These are phyloP conservation scores for Ailuropoda melanoleuca DNA, from an alignment of 2,113 vertebrate species.

Conservation along the genomic window DNA sequence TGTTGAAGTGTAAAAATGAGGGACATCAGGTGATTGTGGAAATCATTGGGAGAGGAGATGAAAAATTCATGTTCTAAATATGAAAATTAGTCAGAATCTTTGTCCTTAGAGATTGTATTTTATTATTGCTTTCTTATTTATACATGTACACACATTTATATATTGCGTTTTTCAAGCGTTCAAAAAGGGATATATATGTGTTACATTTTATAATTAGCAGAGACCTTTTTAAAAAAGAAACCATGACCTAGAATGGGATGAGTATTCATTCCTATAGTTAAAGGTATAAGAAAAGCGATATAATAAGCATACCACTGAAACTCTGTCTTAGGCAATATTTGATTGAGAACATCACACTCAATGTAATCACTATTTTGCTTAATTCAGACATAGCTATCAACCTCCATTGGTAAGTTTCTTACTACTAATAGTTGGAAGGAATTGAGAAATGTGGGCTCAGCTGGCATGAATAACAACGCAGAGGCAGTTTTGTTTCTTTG, in stretches of 20 bases:
- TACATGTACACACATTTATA: background rate
- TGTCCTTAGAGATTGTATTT: background rate
- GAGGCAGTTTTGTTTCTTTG: conserved; percentile 15
- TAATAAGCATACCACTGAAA: background rate
- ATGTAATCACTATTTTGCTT: background rate
- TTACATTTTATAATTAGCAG: background rate
- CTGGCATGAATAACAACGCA: background rate
- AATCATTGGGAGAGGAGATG: background rate
- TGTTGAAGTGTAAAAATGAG: background rate
- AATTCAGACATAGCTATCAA: background rate
- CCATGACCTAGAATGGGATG: background rate
- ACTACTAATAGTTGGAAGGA: conserved; percentile 16
- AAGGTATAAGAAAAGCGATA: background rate
- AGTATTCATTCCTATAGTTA: background rate
- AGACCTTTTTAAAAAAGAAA: background rate
- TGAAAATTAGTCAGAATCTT: background rate
- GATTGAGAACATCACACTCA: background rate
- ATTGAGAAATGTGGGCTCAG: conserved; percentile 1
- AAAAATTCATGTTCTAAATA: background rate
- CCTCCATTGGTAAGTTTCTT: conserved; percentile 17
- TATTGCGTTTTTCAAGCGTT: background rate
- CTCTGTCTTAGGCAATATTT: background rate
- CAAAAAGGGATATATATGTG: background rate
- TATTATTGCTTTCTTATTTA: background rate
- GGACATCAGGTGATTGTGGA: background rate